Evolutionary conservation across 2,113 vertebrate species (phyloP).

Genomic region (Onychostoma macrolepis): DNA sequence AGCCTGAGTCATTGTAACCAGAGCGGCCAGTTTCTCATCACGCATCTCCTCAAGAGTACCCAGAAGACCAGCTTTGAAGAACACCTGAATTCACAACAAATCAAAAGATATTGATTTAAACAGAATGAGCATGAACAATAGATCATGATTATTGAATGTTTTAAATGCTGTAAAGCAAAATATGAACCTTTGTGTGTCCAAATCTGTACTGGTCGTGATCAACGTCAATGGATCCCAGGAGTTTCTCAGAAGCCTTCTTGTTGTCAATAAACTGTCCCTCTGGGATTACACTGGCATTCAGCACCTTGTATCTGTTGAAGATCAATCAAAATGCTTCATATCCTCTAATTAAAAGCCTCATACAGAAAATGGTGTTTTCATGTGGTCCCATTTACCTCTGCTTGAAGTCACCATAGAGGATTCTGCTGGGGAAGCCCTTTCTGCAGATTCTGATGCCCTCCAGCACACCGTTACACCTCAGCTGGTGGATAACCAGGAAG

Average conservation of each 20-base stretch:
- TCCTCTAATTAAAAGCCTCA: neutral
- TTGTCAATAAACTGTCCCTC: constrained; percentile 63
- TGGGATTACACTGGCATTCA: constrained; percentile 66
- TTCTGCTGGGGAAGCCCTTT: constrained; percentile 60
- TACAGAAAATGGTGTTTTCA: neutral
- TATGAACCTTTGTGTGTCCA: constrained; percentile 64
- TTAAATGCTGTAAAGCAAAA: neutral
- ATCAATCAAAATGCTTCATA: neutral
- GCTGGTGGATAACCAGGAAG: constrained; percentile 59
- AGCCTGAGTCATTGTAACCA: constrained; percentile 86
- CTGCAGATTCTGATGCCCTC: constrained; percentile 61
- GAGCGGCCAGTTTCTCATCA: constrained; percentile 82
- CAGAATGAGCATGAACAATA: neutral
- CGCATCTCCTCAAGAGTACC: constrained; percentile 87
- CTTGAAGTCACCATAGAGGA: constrained; percentile 58
- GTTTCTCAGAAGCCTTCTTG: constrained; percentile 62
- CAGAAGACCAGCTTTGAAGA: constrained; percentile 88
- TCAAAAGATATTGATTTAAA: neutral
- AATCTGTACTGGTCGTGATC: constrained; percentile 63
- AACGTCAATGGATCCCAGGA: constrained; percentile 61
- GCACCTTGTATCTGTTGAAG: constrained; percentile 60
- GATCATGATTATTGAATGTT: neutral
- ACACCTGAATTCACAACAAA: constrained; percentile 71
- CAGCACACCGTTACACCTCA: constrained; percentile 62
- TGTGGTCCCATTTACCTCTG: constrained; percentile 37